These are phyloP conservation scores for Pelosia muscerda DNA, from an alignment of 2,888 invertebrate species.

Conservation along the genomic window DNA sequence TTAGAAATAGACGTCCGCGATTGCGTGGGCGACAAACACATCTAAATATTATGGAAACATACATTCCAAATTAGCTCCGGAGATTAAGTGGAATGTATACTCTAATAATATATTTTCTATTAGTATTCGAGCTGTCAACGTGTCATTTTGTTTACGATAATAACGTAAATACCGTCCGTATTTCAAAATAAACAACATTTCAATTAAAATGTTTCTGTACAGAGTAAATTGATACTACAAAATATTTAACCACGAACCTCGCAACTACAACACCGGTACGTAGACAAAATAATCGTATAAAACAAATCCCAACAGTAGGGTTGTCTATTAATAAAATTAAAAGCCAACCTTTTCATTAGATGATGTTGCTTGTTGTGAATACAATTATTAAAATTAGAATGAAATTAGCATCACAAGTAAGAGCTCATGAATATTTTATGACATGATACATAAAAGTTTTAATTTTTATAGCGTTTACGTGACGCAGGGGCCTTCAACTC, in stretches of 20 bases:
- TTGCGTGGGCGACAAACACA: slow-evolving; percentile 72
- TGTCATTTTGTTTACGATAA: slow-evolving; percentile 44
- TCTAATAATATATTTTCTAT: slow-evolving; percentile 46
- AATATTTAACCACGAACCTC: slow-evolving; percentile 58
- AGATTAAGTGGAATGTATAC: slow-evolving; percentile 48
- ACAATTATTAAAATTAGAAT: slow-evolving; percentile 72
- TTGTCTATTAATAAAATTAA: slow-evolving; percentile 29
- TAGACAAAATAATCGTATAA: slow-evolving; percentile 22
- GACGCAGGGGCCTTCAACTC: slow-evolving; percentile 41
- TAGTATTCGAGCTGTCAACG: slow-evolving; percentile 45
- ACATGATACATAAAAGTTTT: slow-evolving; percentile 54
- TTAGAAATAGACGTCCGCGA: slow-evolving; percentile 68
- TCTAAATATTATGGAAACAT: slow-evolving; percentile 75
- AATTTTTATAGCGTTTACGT: slow-evolving; percentile 57
- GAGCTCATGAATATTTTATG: slow-evolving; percentile 68
- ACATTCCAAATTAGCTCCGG: slow-evolving; percentile 68
- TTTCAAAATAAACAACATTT: slow-evolving; percentile 48
- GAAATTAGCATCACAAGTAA: slow-evolving; percentile 70
- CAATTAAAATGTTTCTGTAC: slow-evolving; percentile 52
- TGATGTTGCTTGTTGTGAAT: slow-evolving; percentile 68
- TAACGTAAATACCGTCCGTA: slow-evolving; percentile 44
- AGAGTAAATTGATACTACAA: slow-evolving; percentile 53
- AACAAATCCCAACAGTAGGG: slow-evolving; percentile 45
- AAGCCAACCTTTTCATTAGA: slow-evolving; percentile 51
- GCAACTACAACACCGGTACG: slow-evolving; percentile 50